Conservation (phyloP, 2,113 vertebrate genomes). For the Oxyura jamaicensis region DNA sequence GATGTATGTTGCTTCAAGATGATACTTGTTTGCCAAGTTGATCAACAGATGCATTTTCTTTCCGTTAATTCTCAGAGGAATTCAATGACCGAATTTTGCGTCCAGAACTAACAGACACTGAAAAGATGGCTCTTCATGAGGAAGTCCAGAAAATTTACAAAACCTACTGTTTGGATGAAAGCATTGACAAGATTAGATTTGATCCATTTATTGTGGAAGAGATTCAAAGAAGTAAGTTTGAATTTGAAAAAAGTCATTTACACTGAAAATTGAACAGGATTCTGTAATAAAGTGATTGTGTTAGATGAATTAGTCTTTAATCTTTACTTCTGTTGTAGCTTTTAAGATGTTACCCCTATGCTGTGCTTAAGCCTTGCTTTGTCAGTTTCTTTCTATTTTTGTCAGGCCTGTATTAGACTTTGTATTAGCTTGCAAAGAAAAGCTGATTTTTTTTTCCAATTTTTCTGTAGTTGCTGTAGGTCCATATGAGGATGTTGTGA, state of each 20-base stretch:
- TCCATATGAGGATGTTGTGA: slow-evolving; percentile 87
- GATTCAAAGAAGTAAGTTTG: slow-evolving; percentile 88
- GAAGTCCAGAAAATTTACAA: slow-evolving; percentile 91
- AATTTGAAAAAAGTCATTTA: neutral
- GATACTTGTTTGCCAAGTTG: neutral
- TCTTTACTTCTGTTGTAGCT: neutral
- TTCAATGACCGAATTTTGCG: slow-evolving; percentile 93
- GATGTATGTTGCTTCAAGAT: neutral
- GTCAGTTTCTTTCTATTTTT: neutral
- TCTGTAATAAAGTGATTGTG: neutral
- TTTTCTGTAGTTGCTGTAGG: slow-evolving; percentile 84
- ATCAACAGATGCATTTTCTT: neutral
- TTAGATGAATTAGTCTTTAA: too few relatives aligned
- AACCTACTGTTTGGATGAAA: slow-evolving; percentile 95
- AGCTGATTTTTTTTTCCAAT: neutral
- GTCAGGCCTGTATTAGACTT: neutral
- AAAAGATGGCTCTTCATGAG: slow-evolving; percentile 87
- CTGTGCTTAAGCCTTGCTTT: neutral
- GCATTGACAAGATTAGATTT: slow-evolving; percentile 94
- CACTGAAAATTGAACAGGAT: neutral
- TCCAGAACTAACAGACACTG: slow-evolving; percentile 88
- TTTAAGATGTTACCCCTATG: neutral
- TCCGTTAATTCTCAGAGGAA: slow-evolving; percentile 84
- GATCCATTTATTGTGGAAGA: slow-evolving; percentile 91
- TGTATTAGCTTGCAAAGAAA: neutral